Evolutionary conservation across 2,888 invertebrate species (phyloP).

Genomic region (Drosophila formosana): DNA sequence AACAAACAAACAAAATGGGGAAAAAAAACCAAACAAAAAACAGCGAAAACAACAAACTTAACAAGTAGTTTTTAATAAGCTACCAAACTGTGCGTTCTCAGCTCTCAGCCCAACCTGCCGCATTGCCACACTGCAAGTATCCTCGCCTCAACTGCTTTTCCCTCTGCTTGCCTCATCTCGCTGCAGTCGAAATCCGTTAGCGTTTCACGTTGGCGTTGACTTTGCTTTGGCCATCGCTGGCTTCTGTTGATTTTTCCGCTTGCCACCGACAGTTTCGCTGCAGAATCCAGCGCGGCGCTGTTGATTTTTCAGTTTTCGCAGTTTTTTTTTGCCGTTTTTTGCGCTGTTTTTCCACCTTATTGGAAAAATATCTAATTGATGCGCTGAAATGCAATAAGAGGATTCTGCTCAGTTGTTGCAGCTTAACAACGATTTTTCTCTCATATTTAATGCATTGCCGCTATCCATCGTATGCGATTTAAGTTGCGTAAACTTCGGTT

Average conservation of each 20-base stretch:
- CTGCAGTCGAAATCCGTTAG: conserved; percentile 26
- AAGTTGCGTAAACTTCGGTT: conserved; percentile 12
- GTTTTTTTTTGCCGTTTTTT: conserved; percentile 17
- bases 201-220: conserved; percentile 40
- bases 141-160: background rate
- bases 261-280: conserved; percentile 23
- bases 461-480: conserved; percentile 8
- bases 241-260: conserved; percentile 71
- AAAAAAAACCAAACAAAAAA: conserved; percentile 19
- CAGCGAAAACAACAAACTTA: conserved; percentile 63
- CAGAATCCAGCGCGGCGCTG: conserved; percentile 20
- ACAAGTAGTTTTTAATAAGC: conserved; percentile 71
- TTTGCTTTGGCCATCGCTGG: conserved; percentile 39
- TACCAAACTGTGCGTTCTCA: conserved; percentile 43
- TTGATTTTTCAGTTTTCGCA: conserved; percentile 39
- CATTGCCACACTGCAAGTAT: background rate
- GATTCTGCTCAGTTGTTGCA: conserved; percentile 55
- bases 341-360: conserved; percentile 57
- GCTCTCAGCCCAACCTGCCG: conserved; percentile 12
- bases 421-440: conserved; percentile 27
- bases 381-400: conserved; percentile 58
- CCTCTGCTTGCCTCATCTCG: background rate
- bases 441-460: conserved; percentile 10
- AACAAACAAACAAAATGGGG: conserved; percentile 44
- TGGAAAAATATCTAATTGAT: conserved; percentile 69